These are phyloP conservation scores for Crotalus helleri DNA, from an alignment of 2,113 vertebrate genomes.

Conservation along the genomic window DNA sequence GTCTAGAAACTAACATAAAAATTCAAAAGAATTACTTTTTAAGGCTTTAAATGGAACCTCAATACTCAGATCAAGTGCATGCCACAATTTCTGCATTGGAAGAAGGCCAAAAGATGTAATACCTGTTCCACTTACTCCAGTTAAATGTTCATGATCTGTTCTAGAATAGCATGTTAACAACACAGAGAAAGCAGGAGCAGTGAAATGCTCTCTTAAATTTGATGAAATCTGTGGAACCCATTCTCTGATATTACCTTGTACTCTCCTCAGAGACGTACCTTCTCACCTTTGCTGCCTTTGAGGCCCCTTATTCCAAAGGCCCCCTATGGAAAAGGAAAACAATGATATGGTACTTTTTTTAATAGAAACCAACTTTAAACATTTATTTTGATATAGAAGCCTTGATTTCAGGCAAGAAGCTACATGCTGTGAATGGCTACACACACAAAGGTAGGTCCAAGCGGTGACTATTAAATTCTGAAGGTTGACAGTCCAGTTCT, in stretches of 20 bases:
- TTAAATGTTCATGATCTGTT: not conserved
- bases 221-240: not conserved
- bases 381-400: not conserved
- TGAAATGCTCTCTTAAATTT: not conserved
- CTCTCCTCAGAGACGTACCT: conserved; percentile 68
- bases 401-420: not conserved
- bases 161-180: not conserved
- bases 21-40: not conserved
- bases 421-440: not conserved
- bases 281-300: conserved; percentile 88
- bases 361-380: not conserved
- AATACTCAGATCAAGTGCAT: not conserved
- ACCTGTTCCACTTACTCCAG: not conserved
- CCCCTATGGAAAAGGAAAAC: conserved; percentile 69
- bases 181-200: not conserved
- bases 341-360: not conserved
- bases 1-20: not conserved
- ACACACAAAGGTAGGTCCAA: not conserved
- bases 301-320: conserved; percentile 85
- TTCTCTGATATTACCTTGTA: not conserved
- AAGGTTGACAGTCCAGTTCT: not conserved
- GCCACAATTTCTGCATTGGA: not conserved
- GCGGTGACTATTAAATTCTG: not conserved
- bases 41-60: not conserved
- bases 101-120: not conserved